Evolutionary conservation across 2,888 invertebrate genomes (phyloP).

Genomic region (Drosophila meridionalis): DNA sequence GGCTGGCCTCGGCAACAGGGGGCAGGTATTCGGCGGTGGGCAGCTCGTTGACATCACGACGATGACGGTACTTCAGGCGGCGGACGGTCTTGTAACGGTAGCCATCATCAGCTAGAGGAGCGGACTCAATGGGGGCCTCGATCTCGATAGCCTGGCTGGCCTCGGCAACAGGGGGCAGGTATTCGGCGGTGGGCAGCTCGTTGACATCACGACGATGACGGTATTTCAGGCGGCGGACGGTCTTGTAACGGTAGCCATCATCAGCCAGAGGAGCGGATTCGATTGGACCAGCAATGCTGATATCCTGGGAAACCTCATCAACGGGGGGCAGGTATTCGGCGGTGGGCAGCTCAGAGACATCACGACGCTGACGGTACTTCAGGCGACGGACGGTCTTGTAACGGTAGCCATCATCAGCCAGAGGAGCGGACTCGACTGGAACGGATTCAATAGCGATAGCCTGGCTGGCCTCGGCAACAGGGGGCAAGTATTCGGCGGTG

Average conservation of each 20-base stretch:
- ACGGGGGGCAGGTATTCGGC: conserved; percentile 72
- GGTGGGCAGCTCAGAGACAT: conserved; percentile 71
- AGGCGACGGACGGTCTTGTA: conserved; percentile 81
- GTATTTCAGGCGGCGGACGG: conserved; percentile 67
- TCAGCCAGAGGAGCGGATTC: conserved; percentile 57
- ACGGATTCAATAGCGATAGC: conserved; percentile 19
- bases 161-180: conserved; percentile 67
- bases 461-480: conserved; percentile 39
- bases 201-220: conserved; percentile 76
- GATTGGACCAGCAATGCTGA: conserved; percentile 23
- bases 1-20: conserved; percentile 29
- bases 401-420: conserved; percentile 82
- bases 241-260: conserved; percentile 82
- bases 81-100: conserved; percentile 77
- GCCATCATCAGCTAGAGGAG: conserved; percentile 67
- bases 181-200: conserved; percentile 69
- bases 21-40: conserved; percentile 48
- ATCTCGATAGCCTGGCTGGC: conserved; percentile 30
- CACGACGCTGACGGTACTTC: conserved; percentile 74
- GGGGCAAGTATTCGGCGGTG: conserved; percentile 72
- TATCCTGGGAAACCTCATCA: conserved; percentile 26
- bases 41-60: conserved; percentile 76
- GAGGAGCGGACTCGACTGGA: conserved; percentile 45
- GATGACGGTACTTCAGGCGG: conserved; percentile 67
- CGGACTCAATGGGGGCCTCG: conserved; percentile 35